phyloP scores from a whole-genome alignment of 2,113 vertebrate genomes.

The Plotosus lineatus region DNA sequence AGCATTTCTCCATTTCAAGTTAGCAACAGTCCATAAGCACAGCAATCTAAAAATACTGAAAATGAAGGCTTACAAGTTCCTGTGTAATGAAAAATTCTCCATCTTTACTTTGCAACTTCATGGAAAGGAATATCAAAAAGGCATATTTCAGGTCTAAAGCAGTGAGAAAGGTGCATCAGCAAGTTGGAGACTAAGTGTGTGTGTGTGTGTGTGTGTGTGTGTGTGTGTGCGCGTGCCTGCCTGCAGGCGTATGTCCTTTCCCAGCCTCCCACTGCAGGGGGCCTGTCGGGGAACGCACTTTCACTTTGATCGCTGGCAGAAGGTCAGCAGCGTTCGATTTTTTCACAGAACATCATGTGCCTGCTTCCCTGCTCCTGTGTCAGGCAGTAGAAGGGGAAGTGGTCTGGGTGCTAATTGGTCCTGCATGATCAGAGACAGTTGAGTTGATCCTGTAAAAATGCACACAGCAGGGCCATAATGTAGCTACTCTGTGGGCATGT shows the following conservation, averaged over 20 bases:
- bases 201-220: background rate
- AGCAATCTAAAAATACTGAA: slow-evolving; percentile 33
- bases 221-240: background rate
- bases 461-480: slow-evolving; percentile 10
- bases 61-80: slow-evolving; percentile 54
- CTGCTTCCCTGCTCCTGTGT: slow-evolving; percentile 60
- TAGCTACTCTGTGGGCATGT: background rate
- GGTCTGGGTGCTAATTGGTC: slow-evolving; percentile 31
- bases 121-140: slow-evolving; percentile 68
- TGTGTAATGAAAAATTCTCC: slow-evolving; percentile 65
- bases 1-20: slow-evolving; percentile 34
- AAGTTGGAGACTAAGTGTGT: too few relatives aligned
- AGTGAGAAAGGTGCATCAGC: slow-evolving; percentile 45
- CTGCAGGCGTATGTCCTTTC: background rate
- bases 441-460: slow-evolving; percentile 31
- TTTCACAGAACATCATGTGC: slow-evolving; percentile 51
- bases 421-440: slow-evolving; percentile 32
- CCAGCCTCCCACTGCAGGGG: slow-evolving; percentile 36
- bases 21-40: background rate
- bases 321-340: slow-evolving; percentile 68
- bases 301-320: slow-evolving; percentile 71
- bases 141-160: slow-evolving; percentile 71
- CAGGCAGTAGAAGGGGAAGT: slow-evolving; percentile 30
- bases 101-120: slow-evolving; percentile 62
- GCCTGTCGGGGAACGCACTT: slow-evolving; percentile 38